Base-by-base conservation (phyloP, 2,888 invertebrate species). In the Stenoptilia bipunctidactyla region DNA sequence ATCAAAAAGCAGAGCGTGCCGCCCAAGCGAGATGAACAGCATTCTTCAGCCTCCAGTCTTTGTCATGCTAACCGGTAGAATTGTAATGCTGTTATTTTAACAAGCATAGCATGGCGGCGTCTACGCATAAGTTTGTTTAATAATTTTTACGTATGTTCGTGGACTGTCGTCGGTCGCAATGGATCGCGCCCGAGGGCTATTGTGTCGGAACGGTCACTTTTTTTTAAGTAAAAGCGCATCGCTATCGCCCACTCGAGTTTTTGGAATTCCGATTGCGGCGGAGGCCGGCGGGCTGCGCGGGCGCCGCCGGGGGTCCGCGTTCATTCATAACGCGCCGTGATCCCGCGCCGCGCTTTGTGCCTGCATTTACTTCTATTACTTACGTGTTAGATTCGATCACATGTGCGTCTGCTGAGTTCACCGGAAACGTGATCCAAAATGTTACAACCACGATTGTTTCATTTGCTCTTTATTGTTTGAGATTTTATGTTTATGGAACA, bases 51-150 rank as follows among this genome's bases (percentile, higher is more conserved):
- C 50, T 54, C 56, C 50, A 57, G 57, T 61, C 71, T 69, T 79
- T 80, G 80, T 80, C 71, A 76, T 76, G 77, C 67, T 71, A 80
- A 79, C 66, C 70, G 74, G 58, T 56, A 58, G 59, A 53, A 62
- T 73, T 70, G 71, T 73, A 77, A 77, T 75, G 69, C 73, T 70
- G 76, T 68, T 75, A 80, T 79, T 79, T 80, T 79, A 80, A 80
- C 70, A 66, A 73, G 62, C 60, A 64, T 70, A 60, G 55, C 61
- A 56, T 54, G 34, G 27, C 35, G 27, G 15, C 38, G 41, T 58
- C 55, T 52, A 53, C 47, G 52, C 49, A 51, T 49, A 51, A 52
- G 54, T 52, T 51, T 53, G 53, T 52, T 51, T 12, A 10, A 15
- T 10, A n/a, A 8, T 6, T 15, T 15, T 36, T 10, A n/a, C 10